These are phyloP conservation scores for Theristicus caerulescens DNA, from an alignment of 2,113 vertebrate genomes.

Conservation along the genomic window DNA sequence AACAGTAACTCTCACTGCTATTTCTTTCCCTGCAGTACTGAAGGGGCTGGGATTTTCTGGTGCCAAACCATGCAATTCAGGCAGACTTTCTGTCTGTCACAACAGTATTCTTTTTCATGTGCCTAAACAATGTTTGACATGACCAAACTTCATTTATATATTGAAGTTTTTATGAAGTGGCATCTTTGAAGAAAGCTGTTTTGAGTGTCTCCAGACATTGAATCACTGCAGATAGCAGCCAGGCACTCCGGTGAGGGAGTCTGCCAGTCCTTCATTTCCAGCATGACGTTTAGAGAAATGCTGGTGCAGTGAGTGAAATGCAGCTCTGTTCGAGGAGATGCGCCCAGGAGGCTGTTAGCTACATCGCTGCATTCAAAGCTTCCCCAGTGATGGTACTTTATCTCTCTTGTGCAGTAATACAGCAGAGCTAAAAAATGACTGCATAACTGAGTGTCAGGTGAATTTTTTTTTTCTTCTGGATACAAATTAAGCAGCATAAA, in stretches of 20 bases:
- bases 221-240: not conserved
- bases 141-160: not conserved
- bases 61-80: not conserved
- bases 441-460: not conserved
- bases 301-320: not conserved
- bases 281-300: not conserved
- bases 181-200: not conserved
- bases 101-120: not conserved
- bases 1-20: not conserved
- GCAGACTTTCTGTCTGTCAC: not conserved
- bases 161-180: not conserved
- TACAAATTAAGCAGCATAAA: constrained; percentile 1
- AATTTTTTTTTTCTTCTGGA: not conserved
- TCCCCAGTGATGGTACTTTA: not conserved
- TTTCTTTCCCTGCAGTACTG: not conserved
- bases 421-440: constrained; percentile 4
- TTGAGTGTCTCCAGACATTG: not conserved
- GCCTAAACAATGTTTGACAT: not conserved
- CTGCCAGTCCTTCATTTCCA: not conserved
- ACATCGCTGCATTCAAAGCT: not conserved
- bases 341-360: not conserved
- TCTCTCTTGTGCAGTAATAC: constrained; percentile 20
- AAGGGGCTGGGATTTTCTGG: not conserved
- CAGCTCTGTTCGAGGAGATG: not conserved
- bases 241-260: not conserved